Percentiles rank a stretch among this genome's conserved stretches.
Conservation (phyloP, 2,113 vertebrate species). For the Paralichthys olivaceus region DNA sequence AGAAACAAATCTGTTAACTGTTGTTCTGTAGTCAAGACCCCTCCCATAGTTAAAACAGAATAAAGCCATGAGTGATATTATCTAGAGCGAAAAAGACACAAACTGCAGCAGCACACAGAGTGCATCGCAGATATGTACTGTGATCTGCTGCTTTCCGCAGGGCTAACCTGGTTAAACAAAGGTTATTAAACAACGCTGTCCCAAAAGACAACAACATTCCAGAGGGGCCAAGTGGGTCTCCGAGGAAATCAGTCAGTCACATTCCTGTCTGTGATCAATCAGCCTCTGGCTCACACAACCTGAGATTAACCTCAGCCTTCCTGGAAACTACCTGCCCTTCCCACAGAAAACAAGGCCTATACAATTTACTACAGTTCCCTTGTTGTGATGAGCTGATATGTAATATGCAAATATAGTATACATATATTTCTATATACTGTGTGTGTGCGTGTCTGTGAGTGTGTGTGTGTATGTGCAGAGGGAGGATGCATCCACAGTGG, state of each 20-base stretch:
- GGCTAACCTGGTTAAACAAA: constrained; percentile 66
- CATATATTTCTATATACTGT: neutral
- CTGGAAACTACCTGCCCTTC: constrained; percentile 63
- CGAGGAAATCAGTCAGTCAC: constrained; percentile 74
- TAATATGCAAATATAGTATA: constrained; percentile 4
- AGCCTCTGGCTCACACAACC: constrained; percentile 74
- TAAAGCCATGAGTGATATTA: neutral
- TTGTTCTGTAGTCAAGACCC: neutral
- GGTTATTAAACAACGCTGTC: constrained; percentile 60
- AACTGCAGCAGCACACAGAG: neutral
- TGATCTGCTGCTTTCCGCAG: constrained; percentile 5
- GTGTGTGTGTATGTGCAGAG: neutral
- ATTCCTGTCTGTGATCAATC: constrained; percentile 83
- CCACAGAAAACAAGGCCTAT: constrained; percentile 31
- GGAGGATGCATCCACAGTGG: neutral
- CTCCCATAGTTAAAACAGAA: neutral
- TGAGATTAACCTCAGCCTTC: constrained; percentile 63
- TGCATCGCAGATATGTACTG: neutral
- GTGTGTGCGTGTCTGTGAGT: neutral
- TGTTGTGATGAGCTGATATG: constrained; percentile 53
- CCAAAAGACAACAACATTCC: constrained; percentile 77
- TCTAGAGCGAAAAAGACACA: neutral
- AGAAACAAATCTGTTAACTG: neutral
- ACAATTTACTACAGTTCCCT: constrained; percentile 27
- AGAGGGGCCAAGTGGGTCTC: constrained; percentile 69